Base-by-base conservation (phyloP, 2,113 vertebrate genomes). In the Lycaon pictus region DNA sequence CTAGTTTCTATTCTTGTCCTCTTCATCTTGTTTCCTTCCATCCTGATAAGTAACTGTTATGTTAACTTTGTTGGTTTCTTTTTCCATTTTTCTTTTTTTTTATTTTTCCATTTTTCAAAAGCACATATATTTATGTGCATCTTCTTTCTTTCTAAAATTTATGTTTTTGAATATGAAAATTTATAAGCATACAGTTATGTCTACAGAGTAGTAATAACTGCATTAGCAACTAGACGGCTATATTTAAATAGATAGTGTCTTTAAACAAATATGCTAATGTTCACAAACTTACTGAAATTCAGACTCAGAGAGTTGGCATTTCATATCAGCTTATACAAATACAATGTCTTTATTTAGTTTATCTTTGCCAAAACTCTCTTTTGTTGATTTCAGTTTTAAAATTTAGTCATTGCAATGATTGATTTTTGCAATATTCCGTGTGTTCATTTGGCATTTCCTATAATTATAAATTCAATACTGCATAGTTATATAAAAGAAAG, bases 331-430 rank as follows among this genome's bases (percentile, higher is more conserved):
- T 71, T 19, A 35, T 20, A 29, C n/a, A 85, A 96, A 87, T 22
- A 72, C 1, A 58, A 3, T 74, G 71, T 84, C 35, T 77, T 80
- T 37, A 65, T 37, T 69, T 87, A 6, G 20, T 0, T 32, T 51
- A 69, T 9, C 86, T 15, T 2, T 98, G 90, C 37, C 0, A 80
- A 72, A 98, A 95, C 53, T 97, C 63, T 96, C 37, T 81, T 98
- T 93, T 96, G 13, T 29, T 76, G 10, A 48, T 53, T 95, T 96
- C 11, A 11, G 1, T 90, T 92, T 95, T 25, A 82, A 96, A 96
- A 87, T 92, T 37, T 69, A 95, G 88, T 98, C 93, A 90, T 71
- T 67, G 8, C 16, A 15, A 63, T 32, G 5, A 74, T 29, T 86
- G 35, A 83, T 55, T 84, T 96, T 97, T 94, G 10, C 15, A 58